Base-by-base conservation (phyloP, 2,797 vertebrate genomes). In the Esox masquinongy region DNA sequence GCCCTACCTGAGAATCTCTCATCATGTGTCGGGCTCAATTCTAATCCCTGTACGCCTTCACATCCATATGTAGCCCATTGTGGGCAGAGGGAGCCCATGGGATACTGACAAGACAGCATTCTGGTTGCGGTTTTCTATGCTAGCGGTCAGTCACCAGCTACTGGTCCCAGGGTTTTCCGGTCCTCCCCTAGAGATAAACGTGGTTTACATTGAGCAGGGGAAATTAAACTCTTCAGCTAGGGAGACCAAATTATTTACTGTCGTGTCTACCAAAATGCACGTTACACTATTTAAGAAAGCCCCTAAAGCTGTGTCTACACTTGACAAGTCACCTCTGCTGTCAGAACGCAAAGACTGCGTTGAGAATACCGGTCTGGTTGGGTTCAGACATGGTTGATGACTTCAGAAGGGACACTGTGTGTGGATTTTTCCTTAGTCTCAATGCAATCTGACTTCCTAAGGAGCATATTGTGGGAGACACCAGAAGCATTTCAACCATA, bases 1-100 rank as follows among this genome's bases (percentile, higher is more conserved):
- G 84, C 19, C 53, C 47, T 72, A 63, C 71, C 84, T 76, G 78
- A 76, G 82, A 87, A 88, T 90, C 87, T 31, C 34, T 90, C 86
- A 83, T 76, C 83, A 77, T 74, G 56, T 82, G 83, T 85, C 83
- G 81, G n/a, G 56, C 56, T 61, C 63, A 12, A 9, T 2, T 31
- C 61, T 34, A 51, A 47, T 77, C 71, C 79, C 74, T 53, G 56
- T 61, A 14, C 4, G 56, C 50, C 56, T 63, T 31, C 0, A 15
- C 61, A 36, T 67, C 64, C 16, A 19, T 61, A 67, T 19, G 31
- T 5, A 34, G 16, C 8, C 64, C 64, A 61, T 61, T 67, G 64
- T 67, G 64, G 64, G 64, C 11, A 36, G 64, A 31, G 6, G 63
- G 17, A 36, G 63, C 63, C 63, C 63, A 34, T 66, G 29, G 29